Conservation (phyloP, 2,113 vertebrate genomes). For the Tyto alba region DNA sequence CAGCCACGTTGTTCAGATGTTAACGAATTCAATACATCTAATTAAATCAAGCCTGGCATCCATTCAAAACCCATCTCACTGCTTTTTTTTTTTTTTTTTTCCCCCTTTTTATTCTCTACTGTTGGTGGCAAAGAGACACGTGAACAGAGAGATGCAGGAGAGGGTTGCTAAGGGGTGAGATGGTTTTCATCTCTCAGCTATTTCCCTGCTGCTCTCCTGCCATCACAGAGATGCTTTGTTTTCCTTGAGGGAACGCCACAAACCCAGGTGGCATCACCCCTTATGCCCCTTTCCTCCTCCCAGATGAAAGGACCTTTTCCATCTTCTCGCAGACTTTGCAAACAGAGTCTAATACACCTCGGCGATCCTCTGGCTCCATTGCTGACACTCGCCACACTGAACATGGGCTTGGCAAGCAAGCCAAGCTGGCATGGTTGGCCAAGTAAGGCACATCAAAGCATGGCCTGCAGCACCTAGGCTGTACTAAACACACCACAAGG, state of each 20-base stretch:
- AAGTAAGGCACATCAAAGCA: background rate
- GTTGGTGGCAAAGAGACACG: background rate
- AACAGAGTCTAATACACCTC: background rate
- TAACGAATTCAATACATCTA: constrained; percentile 59
- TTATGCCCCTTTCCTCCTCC: background rate
- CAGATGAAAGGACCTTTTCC: background rate
- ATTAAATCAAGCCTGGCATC: constrained; percentile 63
- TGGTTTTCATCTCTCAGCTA: background rate
- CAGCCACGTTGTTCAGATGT: constrained; percentile 31
- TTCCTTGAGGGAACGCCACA: background rate
- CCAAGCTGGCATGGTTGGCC: background rate
- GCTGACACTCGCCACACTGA: background rate
- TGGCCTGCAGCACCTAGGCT: background rate
- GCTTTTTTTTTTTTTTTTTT: background rate
- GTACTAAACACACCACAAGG: background rate
- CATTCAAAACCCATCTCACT: constrained; percentile 1
- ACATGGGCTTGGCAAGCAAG: background rate
- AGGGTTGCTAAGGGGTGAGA: background rate
- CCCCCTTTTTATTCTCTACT: background rate
- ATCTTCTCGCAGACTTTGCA: background rate
- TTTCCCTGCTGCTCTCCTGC: background rate
- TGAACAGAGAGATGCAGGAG: background rate
- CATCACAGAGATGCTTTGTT: background rate
- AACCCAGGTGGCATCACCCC: background rate
- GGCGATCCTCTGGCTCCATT: background rate